Percentiles rank a stretch among this genome's conserved stretches.
These are phyloP conservation scores for Tokudaia muenninki DNA, from an alignment of 2,797 vertebrate genomes.

Conservation along the genomic window DNA sequence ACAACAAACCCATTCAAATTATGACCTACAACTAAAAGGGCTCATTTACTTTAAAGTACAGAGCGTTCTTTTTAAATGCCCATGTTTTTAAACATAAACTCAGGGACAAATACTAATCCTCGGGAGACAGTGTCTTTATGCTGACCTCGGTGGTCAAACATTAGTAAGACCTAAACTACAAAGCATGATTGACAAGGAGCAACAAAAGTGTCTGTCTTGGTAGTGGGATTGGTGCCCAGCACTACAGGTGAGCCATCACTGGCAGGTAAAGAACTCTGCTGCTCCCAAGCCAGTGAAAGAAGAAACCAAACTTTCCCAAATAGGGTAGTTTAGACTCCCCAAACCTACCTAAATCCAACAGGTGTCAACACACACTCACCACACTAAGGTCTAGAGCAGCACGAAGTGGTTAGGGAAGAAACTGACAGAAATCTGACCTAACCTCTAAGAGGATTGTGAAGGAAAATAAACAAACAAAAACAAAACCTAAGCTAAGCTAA, in stretches of 20 bases:
- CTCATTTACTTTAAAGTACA: slow-evolving; percentile 62
- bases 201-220: not conserved
- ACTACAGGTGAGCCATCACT: not conserved
- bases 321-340: slow-evolving; percentile 36
- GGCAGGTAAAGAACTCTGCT: not conserved
- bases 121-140: slow-evolving; percentile 7
- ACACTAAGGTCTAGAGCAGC: slow-evolving; percentile 4
- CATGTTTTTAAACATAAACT: slow-evolving; percentile 44
- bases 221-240: not conserved
- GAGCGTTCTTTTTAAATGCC: slow-evolving; percentile 28
- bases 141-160: slow-evolving; percentile 42
- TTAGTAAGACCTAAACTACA: slow-evolving; percentile 43
- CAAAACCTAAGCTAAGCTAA: not conserved
- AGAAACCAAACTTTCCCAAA: slow-evolving; percentile 75
- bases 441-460: not conserved
- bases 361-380: slow-evolving; percentile 72
- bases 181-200: slow-evolving; percentile 12
- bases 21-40: slow-evolving; percentile 33
- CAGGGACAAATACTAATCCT: slow-evolving; percentile 24
- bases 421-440: not conserved
- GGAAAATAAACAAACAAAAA: not conserved
- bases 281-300: not conserved
- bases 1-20: slow-evolving; percentile 59
- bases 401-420: not conserved
- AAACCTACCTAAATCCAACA: slow-evolving; percentile 70